Conservation (phyloP, 2,888 invertebrate species). For the Ormyrus thymus region DNA sequence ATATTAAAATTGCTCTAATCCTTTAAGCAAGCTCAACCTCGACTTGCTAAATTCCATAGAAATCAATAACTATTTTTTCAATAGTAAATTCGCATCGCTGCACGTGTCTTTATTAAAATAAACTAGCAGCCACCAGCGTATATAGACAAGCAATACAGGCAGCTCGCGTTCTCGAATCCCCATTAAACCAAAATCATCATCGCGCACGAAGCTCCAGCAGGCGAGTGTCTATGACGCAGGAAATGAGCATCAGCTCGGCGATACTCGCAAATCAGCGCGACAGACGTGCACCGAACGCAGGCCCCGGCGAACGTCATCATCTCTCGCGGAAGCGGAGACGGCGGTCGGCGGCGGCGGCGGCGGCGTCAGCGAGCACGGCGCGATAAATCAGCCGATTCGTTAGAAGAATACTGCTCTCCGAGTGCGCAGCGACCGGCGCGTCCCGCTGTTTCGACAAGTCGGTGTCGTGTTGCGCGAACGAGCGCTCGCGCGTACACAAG, state of each 20-base stretch:
- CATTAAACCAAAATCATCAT: too few relatives aligned
- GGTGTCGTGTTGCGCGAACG: slow-evolving; percentile 65
- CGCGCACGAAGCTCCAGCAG: too few relatives aligned
- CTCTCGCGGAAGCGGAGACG: neutral
- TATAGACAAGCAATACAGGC: too few relatives aligned
- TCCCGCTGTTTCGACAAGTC: slow-evolving; percentile 64
- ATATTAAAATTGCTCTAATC: too few relatives aligned
- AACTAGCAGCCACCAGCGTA: too few relatives aligned
- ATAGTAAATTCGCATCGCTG: too few relatives aligned
- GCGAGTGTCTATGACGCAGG: neutral
- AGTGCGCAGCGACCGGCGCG: neutral
- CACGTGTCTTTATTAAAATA: too few relatives aligned
- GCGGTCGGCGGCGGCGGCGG: neutral
- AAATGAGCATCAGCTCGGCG: slow-evolving; percentile 11
- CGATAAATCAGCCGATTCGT: slow-evolving; percentile 68
- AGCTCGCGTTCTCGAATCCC: too few relatives aligned
- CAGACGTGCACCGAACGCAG: neutral
- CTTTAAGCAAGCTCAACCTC: too few relatives aligned
- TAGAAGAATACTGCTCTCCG: slow-evolving; percentile 58
- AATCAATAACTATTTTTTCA: too few relatives aligned
- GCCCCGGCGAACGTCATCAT: neutral
- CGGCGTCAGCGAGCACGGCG: neutral
- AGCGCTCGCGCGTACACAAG: slow-evolving; percentile 60
- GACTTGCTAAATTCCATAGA: too few relatives aligned
- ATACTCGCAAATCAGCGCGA: slow-evolving; percentile 6